phyloP scores from a whole-genome alignment of 2,888 invertebrate species.

The Tricholauxania praeusta region DNA sequence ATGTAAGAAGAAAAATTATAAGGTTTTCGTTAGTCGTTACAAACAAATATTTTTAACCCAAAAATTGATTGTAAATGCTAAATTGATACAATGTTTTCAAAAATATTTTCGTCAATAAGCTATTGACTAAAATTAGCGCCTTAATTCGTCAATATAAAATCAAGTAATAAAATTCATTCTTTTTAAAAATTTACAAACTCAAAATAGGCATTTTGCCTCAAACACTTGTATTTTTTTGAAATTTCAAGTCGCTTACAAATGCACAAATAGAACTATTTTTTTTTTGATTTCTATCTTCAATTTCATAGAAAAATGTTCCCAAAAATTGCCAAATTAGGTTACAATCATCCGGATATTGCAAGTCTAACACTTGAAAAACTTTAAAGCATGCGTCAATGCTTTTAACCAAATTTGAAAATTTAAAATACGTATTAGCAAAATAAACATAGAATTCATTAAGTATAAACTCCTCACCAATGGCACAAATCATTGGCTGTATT shows the following conservation, averaged over 20 bases:
- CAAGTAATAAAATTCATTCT: too few relatives aligned
- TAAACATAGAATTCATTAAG: background rate
- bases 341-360: background rate
- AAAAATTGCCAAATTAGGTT: background rate
- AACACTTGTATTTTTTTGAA: background rate
- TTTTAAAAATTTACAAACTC: too few relatives aligned
- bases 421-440: conserved; percentile 3
- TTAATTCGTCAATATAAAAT: too few relatives aligned
- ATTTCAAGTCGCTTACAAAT: conserved; percentile 3
- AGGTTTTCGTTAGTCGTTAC: too few relatives aligned
- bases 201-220: background rate
- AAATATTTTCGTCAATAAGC: too few relatives aligned
- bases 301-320: background rate
- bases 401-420: background rate
- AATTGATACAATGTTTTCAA: too few relatives aligned
- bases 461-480: background rate
- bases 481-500: background rate
- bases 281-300: background rate
- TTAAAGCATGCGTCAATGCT: conserved; percentile 1
- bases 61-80: too few relatives aligned
- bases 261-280: background rate
- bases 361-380: background rate
- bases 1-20: too few relatives aligned
- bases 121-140: too few relatives aligned
- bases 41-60: too few relatives aligned